Base-by-base conservation (phyloP, 2,113 vertebrate genomes). In the Nothoprocta pentlandii region DNA sequence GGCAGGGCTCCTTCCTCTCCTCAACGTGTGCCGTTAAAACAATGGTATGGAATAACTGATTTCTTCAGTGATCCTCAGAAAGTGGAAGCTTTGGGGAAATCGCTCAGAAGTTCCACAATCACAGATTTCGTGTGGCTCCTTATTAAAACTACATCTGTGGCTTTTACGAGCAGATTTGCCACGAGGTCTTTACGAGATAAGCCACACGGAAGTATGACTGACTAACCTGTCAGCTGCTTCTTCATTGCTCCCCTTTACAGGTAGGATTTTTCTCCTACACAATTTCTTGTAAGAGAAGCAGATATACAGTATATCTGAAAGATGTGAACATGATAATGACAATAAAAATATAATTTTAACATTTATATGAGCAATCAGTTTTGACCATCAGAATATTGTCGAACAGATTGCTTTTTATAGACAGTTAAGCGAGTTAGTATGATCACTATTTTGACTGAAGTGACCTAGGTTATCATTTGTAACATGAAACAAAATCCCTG, bases 131-230 rank as follows among this genome's bases (percentile, higher is more conserved):
- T 9, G 10, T 47, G 21, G 82, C 74, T 91, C 62, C 6, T 44
- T 44, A 14, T 42, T 86, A 78, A 12, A 34, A 51, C 14, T 3
- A 28, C 2, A 16, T 46, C 59, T 88, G 88, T 16, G 61, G 42
- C 69, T 96, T 93, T 90, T n/a, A 8, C 34, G 74, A 93, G 80
- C 92, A 96, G 69, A 93, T 92, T 96, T 80, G 56, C 69, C 90
- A 56, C 47, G 53, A 90, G 74, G 92, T 79, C 91, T 92, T 92
- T 30, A 86, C 66, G 80, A 95, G 89, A 58, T 14, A 86, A 93
- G 69, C 58, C 73, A 90, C 83, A 93, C 61, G 94, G 88, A 95
- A 92, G 64, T 58, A 91, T 94, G 94, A 96, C 95, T 96, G 96
- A 95, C 89, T 93, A 91, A 69, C 53, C 46, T 36, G 70, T 91